These are phyloP conservation scores for Agapornis canus DNA, from an alignment of 2,797 vertebrate genomes.

Conservation along the genomic window DNA sequence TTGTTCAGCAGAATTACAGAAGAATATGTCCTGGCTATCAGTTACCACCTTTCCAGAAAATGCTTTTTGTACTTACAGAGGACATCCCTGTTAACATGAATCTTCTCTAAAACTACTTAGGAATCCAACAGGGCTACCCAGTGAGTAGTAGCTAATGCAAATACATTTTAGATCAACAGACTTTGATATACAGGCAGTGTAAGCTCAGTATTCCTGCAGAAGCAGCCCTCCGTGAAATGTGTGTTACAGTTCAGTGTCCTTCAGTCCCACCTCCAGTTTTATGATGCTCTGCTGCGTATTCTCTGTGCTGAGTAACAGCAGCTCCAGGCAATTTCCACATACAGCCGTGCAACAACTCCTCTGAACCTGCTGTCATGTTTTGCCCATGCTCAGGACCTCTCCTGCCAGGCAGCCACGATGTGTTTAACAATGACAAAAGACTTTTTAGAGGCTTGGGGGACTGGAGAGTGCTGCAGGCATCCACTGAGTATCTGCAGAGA, in stretches of 20 bases:
- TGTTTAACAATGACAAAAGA: neutral
- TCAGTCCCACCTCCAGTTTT: rapidly evolving
- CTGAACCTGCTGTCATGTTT: rapidly evolving
- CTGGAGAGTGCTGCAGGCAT: neutral
- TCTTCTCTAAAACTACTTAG: neutral
- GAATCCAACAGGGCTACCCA: neutral
- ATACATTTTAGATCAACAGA: neutral
- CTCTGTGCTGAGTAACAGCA: rapidly evolving
- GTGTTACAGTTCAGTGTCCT: rapidly evolving
- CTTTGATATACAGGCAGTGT: rapidly evolving
- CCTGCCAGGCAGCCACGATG: rapidly evolving
- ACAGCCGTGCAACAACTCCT: neutral
- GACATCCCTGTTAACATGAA: neutral
- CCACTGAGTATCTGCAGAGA: rapidly evolving
- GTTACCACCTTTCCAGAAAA: neutral
- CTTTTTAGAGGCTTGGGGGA: rapidly evolving
- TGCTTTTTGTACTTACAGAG: neutral
- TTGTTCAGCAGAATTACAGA: neutral
- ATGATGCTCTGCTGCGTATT: rapidly evolving
- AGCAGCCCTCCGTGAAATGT: neutral
- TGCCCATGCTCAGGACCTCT: rapidly evolving
- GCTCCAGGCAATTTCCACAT: rapidly evolving
- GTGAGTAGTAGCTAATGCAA: neutral
- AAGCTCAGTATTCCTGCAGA: neutral
- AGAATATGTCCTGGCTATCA: neutral